Evolutionary conservation across 1,140 invertebrate genomes (phyloP).

Genomic region (Bombus sibiricus): DNA sequence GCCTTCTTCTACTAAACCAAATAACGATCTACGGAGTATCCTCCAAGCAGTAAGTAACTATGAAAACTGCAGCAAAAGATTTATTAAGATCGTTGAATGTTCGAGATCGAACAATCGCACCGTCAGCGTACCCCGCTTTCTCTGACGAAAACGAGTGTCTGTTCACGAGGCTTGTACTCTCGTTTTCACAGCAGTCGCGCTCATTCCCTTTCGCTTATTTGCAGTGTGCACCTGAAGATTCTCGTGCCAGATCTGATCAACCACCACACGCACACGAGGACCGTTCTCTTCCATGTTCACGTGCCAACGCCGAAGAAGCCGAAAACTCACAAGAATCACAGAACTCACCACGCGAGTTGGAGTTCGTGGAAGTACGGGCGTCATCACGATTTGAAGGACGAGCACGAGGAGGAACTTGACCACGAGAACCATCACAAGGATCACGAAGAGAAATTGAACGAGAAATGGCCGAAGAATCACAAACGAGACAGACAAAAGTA

Average conservation of each 20-base stretch:
- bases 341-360: constrained; percentile 80
- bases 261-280: constrained; percentile 84
- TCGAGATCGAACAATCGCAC: background rate
- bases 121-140: constrained; percentile 39
- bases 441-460: background rate
- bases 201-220: constrained; percentile 26
- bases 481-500: background rate
- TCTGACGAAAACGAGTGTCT: constrained; percentile 23
- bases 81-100: background rate
- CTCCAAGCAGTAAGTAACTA: constrained; percentile 47
- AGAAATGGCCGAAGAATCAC: background rate
- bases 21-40: constrained; percentile 4
- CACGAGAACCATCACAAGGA: constrained; percentile 7
- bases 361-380: constrained; percentile 73
- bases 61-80: background rate
- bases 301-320: constrained; percentile 44
- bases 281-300: constrained; percentile 83
- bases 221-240: constrained; percentile 83
- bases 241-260: constrained; percentile 84
- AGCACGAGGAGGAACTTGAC: constrained; percentile 24
- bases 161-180: constrained; percentile 6
- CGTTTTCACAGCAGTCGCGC: background rate
- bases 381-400: constrained; percentile 69
- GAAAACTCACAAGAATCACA: constrained; percentile 72
- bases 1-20: constrained; percentile 30